Conservation (phyloP, 2,797 vertebrate genomes). For the Podarcis siculus region DNA sequence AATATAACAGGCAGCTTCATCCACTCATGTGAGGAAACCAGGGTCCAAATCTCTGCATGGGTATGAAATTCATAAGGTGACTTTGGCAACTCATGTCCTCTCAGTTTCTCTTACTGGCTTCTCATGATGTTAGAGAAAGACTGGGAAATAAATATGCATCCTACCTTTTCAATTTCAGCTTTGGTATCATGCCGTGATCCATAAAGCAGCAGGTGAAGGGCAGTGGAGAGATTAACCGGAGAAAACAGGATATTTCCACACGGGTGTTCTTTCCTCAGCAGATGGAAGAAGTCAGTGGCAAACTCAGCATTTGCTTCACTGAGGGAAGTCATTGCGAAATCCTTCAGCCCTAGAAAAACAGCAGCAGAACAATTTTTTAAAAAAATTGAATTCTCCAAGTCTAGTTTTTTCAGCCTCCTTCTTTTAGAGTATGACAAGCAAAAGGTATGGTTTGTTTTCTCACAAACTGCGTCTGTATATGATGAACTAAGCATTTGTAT, state of each 20-base stretch:
- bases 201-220: neutral
- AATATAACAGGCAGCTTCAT: neutral
- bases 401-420: neutral
- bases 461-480: too few relatives aligned
- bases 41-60: neutral
- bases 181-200: neutral
- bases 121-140: neutral
- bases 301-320: neutral
- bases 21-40: neutral
- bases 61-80: neutral
- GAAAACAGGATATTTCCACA: conserved; percentile 12
- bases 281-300: neutral
- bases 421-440: neutral
- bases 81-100: neutral
- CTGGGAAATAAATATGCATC: neutral
- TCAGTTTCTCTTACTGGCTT: neutral
- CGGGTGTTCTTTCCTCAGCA: neutral
- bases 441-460: neutral
- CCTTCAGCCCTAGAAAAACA: conserved; percentile 2
- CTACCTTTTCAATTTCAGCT: neutral
- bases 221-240: conserved; percentile 13
- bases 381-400: neutral
- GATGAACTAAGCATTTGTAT: neutral
- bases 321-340: conserved; percentile 10
- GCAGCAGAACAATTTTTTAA: neutral